phyloP scores from a whole-genome alignment of 2,113 vertebrate species.

The Capreolus pygargus region DNA sequence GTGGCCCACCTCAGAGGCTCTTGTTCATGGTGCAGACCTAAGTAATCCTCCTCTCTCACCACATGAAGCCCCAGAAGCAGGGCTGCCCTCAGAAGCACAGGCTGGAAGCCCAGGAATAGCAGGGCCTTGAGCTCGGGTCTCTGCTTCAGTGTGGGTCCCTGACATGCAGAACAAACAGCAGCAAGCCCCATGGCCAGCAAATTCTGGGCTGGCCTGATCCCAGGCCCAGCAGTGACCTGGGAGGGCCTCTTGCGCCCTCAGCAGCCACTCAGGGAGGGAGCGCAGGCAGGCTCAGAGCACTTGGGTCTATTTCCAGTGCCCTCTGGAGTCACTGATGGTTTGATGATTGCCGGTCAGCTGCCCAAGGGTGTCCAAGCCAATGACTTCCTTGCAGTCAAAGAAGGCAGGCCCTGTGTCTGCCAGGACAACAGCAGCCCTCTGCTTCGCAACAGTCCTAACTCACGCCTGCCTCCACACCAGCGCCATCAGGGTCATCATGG shows the following conservation, averaged over 20 bases:
- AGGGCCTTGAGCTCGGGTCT: background rate
- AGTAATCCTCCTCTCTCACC: background rate
- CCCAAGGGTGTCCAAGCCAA: background rate
- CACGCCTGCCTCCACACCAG: background rate
- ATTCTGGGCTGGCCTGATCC: background rate
- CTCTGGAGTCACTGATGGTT: background rate
- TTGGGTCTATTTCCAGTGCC: background rate
- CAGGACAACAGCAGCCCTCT: background rate
- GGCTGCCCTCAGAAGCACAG: background rate
- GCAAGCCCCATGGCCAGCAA: background rate
- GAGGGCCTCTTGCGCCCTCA: background rate
- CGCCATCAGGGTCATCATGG: background rate
- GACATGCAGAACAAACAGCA: accelerated
- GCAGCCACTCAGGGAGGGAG: background rate
- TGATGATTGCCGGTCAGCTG: background rate
- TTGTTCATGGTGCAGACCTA: accelerated
- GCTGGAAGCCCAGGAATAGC: too few relatives aligned
- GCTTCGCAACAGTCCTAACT: background rate
- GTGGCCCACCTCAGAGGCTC: background rate
- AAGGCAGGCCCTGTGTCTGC: background rate
- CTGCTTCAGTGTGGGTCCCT: accelerated
- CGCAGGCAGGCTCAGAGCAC: background rate
- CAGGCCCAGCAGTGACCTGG: background rate
- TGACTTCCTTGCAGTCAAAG: background rate
- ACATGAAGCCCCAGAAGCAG: background rate